Conservation (phyloP, 1,140 invertebrate genomes). For the Fopius arisanus region DNA sequence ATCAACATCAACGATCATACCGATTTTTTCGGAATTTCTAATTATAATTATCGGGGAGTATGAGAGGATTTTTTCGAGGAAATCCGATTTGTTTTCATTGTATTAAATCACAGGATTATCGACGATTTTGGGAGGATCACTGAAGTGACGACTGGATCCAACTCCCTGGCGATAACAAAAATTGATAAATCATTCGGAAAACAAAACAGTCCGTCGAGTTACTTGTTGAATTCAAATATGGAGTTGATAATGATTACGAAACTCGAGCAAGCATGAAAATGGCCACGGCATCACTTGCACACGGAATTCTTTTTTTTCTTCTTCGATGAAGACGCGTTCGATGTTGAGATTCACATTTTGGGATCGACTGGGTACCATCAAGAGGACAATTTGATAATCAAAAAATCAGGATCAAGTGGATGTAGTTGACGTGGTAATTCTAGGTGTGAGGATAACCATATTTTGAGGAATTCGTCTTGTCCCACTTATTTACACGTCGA, state of each 20-base stretch:
- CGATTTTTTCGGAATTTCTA: neutral
- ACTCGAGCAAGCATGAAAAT: constrained; percentile 62
- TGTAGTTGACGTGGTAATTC: too few species aligned
- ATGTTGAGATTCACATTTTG: neutral
- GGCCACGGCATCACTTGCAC: constrained; percentile 60
- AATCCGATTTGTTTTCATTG: neutral
- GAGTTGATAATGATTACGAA: constrained; percentile 65
- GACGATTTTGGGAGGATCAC: too few species aligned
- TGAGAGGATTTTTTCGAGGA: neutral
- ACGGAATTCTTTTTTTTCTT: constrained; percentile 37
- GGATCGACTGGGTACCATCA: neutral
- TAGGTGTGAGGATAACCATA: constrained; percentile 28
- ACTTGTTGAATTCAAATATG: constrained; percentile 65
- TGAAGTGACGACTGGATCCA: too few species aligned
- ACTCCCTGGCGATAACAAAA: neutral
- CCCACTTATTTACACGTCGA: constrained; percentile 18
- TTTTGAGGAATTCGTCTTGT: constrained; percentile 35
- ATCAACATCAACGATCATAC: too few species aligned
- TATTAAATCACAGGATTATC: neutral
- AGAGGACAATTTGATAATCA: neutral
- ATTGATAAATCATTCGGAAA: constrained; percentile 6
- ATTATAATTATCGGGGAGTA: neutral
- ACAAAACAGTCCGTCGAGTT: constrained; percentile 26
- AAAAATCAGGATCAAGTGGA: too few species aligned
- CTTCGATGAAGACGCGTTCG: constrained; percentile 49